Percentiles rank a stretch among this genome's conserved stretches.
Conservation (phyloP, 2,113 vertebrate species). For the Aptenodytes patagonicus region DNA sequence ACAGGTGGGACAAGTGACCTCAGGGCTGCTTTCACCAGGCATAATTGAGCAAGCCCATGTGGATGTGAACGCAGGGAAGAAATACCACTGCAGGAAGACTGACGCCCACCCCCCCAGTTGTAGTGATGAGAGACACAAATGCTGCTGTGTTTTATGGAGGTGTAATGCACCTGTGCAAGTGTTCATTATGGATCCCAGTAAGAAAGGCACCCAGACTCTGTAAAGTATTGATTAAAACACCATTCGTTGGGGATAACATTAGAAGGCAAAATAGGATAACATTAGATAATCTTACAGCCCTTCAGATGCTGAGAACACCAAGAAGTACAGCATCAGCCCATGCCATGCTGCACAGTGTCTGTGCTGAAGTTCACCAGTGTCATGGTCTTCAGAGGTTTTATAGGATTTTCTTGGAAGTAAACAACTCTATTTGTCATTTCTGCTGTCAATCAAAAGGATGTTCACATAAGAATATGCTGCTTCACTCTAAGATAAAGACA, state of each 20-base stretch:
- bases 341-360: not conserved
- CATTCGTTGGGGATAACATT: not conserved
- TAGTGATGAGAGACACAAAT: not conserved
- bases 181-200: not conserved
- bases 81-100: not conserved
- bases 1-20: not conserved
- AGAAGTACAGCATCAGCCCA: not conserved
- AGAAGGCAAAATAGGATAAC: not conserved
- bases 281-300: not conserved
- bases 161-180: not conserved
- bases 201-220: not conserved
- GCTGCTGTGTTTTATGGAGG: not conserved
- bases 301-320: not conserved
- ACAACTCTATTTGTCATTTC: not conserved
- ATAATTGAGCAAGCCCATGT: not conserved
- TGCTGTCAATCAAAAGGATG: not conserved
- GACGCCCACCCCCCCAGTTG: accelerated
- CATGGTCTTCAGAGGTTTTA: not conserved
- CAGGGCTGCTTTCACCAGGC: not conserved
- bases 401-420: not conserved
- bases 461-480: not conserved
- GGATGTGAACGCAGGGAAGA: not conserved
- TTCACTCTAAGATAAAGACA: not conserved
- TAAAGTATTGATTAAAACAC: not conserved
- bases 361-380: not conserved